Percentiles rank a stretch among this genome's conserved stretches.
These are phyloP conservation scores for Petrocephalus sullivani DNA, from an alignment of 2,797 vertebrate genomes.

Conservation along the genomic window DNA sequence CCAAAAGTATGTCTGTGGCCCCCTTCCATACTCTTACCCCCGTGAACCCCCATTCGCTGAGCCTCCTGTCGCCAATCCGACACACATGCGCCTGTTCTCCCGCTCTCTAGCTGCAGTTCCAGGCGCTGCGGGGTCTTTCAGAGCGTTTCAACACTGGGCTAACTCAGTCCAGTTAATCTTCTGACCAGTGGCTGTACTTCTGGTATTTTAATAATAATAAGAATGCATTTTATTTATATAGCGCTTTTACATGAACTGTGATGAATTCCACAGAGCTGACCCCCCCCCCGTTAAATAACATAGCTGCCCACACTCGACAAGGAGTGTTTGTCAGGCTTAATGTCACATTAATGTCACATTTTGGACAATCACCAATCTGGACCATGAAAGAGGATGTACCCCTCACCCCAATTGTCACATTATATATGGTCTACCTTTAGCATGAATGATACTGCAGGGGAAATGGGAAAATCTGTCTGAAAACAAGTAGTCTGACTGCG, in stretches of 20 bases:
- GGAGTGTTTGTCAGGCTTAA: constrained; percentile 6
- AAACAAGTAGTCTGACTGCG: neutral
- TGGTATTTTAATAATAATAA: neutral
- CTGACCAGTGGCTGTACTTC: neutral
- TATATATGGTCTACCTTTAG: neutral
- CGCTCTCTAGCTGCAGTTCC: neutral
- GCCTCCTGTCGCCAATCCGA: neutral
- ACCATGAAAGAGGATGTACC: neutral
- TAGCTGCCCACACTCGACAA: neutral
- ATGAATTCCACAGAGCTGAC: neutral
- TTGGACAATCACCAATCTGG: neutral
- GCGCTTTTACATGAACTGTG: too few species aligned
- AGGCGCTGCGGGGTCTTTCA: neutral
- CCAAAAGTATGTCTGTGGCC: too few species aligned
- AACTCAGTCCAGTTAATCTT: neutral
- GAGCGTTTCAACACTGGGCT: neutral
- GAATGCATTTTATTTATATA: neutral
- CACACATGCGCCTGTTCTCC: neutral
- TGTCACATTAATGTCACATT: neutral
- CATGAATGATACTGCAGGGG: neutral
- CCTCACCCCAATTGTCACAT: neutral
- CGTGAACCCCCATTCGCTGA: too few species aligned
- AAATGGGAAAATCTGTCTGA: neutral
- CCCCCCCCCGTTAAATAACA: neutral
- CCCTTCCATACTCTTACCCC: neutral